Conservation (phyloP, 2,888 invertebrate genomes). For the Alcis repandata region DNA sequence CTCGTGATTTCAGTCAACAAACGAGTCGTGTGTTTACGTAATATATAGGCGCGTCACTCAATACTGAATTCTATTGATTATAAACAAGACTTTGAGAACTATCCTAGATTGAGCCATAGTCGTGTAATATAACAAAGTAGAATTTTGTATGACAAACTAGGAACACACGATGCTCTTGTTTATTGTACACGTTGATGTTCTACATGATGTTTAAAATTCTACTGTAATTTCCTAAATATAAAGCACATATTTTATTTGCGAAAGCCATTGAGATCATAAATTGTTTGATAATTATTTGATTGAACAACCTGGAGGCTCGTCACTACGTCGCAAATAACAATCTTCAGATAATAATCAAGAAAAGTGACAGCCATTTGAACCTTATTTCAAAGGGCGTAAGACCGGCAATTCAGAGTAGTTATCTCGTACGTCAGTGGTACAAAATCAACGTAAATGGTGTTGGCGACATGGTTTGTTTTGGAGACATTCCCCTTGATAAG, state of each 20-base stretch:
- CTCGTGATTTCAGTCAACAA: no score
- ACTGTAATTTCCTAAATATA: background rate
- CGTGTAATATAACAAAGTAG: background rate
- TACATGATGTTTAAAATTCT: background rate
- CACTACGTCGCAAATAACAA: background rate
- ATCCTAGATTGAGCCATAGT: no score
- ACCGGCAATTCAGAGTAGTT: background rate
- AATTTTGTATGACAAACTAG: background rate
- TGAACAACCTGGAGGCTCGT: constrained; percentile 16
- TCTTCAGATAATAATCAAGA: constrained; percentile 9
- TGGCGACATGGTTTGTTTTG: constrained; percentile 18
- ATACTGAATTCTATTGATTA: no score
- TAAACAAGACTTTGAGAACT: background rate
- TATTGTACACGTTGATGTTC: background rate
- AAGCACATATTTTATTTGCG: background rate
- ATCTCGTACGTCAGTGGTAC: constrained; percentile 12
- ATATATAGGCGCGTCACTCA: no score
- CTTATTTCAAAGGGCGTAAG: background rate
- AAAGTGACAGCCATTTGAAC: background rate
- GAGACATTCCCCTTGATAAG: constrained; percentile 26
- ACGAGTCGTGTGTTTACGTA: no score
- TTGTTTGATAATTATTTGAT: background rate
- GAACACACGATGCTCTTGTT: background rate
- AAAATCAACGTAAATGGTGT: constrained; percentile 8
- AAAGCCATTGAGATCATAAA: background rate